Evolutionary conservation across 2,888 invertebrate species (phyloP).

Genomic region (Clitarchus hookeri): DNA sequence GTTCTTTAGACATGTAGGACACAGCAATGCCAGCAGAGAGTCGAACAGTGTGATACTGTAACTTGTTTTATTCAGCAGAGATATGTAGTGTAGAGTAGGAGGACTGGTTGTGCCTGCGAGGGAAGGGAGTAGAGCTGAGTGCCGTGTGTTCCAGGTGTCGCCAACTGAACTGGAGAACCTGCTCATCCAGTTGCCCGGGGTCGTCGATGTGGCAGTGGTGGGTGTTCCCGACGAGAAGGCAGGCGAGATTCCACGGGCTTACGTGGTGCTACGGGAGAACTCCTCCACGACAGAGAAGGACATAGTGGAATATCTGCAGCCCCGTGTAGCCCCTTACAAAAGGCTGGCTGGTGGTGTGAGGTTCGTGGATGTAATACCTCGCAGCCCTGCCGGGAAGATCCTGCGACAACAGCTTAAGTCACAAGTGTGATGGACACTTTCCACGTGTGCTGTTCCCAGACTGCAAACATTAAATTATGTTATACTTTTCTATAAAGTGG

Average conservation of each 20-base stretch:
- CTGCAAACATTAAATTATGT: too few species aligned
- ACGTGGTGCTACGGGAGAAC: constrained; percentile 64
- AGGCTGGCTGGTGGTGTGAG: constrained; percentile 61
- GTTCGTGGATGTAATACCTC: constrained; percentile 53
- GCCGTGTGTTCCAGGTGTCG: constrained; percentile 67
- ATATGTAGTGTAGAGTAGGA: too few species aligned
- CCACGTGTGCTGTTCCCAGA: not conserved
- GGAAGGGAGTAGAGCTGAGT: not conserved
- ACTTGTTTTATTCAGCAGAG: too few species aligned
- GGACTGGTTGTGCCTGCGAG: too few species aligned
- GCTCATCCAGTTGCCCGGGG: constrained; percentile 70
- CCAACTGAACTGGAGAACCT: constrained; percentile 84
- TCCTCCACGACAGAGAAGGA: constrained; percentile 62
- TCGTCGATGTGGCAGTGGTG: constrained; percentile 79
- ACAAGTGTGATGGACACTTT: not conserved
- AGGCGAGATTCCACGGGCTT: constrained; percentile 77
- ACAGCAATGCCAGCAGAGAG: too few species aligned
- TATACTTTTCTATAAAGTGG: not conserved
- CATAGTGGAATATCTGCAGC: constrained; percentile 62
- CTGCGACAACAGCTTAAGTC: constrained; percentile 47
- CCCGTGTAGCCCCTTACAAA: constrained; percentile 73
- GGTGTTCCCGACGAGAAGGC: constrained; percentile 71
- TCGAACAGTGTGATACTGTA: too few species aligned
- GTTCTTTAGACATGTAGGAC: too few species aligned
- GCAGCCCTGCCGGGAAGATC: constrained; percentile 50